Percentiles rank a stretch among this genome's conserved stretches.
phyloP scores from a whole-genome alignment of 1,140 invertebrate genomes.

The Euwallacea fornicatus region DNA sequence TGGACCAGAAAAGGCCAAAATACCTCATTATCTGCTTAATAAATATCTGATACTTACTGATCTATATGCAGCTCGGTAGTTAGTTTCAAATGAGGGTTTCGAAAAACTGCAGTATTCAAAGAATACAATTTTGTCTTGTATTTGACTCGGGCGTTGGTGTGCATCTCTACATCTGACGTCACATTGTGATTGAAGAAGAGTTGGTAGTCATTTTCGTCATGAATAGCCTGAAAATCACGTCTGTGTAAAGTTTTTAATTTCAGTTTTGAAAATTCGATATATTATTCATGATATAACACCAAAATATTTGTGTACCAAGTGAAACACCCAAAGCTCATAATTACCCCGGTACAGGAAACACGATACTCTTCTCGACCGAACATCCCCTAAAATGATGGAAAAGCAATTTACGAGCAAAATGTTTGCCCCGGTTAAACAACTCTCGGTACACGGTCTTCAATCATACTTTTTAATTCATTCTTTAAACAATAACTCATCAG shows the following conservation, averaged over 20 bases:
- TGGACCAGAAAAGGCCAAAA: neutral
- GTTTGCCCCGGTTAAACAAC: neutral
- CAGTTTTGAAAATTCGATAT: too few relatives aligned
- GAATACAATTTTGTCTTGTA: constrained; percentile 68
- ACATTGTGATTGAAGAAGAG: constrained; percentile 62
- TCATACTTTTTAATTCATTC: constrained; percentile 21
- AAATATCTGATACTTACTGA: constrained; percentile 58
- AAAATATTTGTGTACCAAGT: neutral
- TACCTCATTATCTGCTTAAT: neutral
- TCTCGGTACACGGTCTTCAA: constrained; percentile 1
- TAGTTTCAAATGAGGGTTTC: constrained; percentile 49
- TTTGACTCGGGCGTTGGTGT: constrained; percentile 65
- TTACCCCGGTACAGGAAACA: neutral
- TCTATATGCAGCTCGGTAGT: constrained; percentile 71
- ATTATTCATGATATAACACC: too few relatives aligned
- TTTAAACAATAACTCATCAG: constrained; percentile 19
- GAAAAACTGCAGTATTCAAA: constrained; percentile 52
- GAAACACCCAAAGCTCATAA: neutral
- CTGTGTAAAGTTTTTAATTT: too few relatives aligned
- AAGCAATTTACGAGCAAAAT: neutral
- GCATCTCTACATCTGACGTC: constrained; percentile 59
- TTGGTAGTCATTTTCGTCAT: constrained; percentile 64
- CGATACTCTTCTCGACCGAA: neutral
- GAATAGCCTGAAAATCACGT: constrained; percentile 58
- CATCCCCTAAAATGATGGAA: neutral